A percentile compares a stretch with the other conserved stretches of the same genome.
Evolutionary conservation across 2,888 invertebrate species (phyloP).

Genomic region (Caenorhabditis becei): DNA sequence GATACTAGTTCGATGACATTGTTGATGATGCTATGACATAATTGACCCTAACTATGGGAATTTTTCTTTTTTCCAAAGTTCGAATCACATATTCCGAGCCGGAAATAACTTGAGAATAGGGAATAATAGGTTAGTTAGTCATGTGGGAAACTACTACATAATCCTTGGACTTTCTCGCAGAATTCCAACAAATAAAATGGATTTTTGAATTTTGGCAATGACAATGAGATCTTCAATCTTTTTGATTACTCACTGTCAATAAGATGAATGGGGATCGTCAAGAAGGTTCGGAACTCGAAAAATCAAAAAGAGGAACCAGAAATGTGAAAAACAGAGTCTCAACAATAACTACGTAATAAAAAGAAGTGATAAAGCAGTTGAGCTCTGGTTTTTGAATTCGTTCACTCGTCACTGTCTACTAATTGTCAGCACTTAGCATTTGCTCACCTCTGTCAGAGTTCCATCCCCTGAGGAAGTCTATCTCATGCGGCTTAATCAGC

Average conservation of each 20-base stretch:
- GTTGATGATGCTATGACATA: no score
- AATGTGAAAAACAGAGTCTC: not conserved
- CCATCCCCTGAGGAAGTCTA: slow-evolving; percentile 59
- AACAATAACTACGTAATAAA: slow-evolving; percentile 1
- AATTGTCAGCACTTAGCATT: not conserved
- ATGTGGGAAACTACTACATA: not conserved
- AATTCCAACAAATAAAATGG: not conserved
- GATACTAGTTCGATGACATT: no score
- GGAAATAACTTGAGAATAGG: not conserved
- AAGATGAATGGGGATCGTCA: not conserved
- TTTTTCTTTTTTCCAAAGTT: no score
- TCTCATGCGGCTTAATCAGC: slow-evolving; percentile 60
- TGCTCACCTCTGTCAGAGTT: slow-evolving; percentile 46
- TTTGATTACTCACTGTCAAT: no score
- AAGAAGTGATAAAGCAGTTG: not conserved
- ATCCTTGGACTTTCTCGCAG: no score
- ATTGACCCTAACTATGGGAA: slow-evolving; percentile 6
- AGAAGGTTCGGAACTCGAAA: not conserved
- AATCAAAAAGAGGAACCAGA: no score
- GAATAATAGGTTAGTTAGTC: not conserved
- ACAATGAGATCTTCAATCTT: no score
- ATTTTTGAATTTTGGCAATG: no score
- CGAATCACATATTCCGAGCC: no score
- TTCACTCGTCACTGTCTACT: not conserved
- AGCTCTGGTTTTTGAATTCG: not conserved